Percentiles rank a stretch among this genome's conserved stretches.
These are phyloP conservation scores for Buceros bicornis DNA, from an alignment of 2,797 vertebrate species.

Conservation along the genomic window DNA sequence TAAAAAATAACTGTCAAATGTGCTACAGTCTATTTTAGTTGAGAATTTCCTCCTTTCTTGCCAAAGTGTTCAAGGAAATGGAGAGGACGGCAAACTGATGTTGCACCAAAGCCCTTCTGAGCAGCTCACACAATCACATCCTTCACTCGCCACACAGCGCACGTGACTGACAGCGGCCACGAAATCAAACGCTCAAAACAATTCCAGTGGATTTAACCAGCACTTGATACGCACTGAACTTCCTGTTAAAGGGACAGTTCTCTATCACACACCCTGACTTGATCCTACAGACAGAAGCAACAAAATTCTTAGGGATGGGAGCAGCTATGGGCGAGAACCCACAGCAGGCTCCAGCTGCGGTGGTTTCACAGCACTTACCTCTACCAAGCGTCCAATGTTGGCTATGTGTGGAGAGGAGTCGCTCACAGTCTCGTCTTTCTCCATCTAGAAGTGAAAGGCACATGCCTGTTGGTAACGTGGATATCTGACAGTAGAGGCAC, in stretches of 20 bases:
- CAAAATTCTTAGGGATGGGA: too few relatives aligned
- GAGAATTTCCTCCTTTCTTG: neutral
- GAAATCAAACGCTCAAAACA: neutral
- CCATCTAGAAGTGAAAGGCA: conserved; percentile 85
- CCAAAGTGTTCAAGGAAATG: neutral
- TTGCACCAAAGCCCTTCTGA: neutral
- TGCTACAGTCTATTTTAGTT: neutral
- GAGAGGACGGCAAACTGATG: neutral
- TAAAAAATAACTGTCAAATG: neutral
- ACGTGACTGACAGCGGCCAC: neutral
- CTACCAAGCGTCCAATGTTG: conserved; percentile 97
- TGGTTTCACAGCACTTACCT: conserved; percentile 84
- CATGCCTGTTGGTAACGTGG: neutral
- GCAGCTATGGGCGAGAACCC: fast-evolving
- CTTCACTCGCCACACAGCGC: neutral
- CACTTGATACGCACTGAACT: neutral
- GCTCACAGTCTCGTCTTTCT: conserved; percentile 96
- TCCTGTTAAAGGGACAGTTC: neutral
- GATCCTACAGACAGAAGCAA: neutral
- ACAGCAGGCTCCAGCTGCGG: neutral
- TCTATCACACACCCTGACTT: neutral
- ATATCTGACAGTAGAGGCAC: fast-evolving
- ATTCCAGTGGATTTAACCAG: neutral
- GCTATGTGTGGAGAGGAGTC: conserved; percentile 98
- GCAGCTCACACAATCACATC: fast-evolving